A percentile compares a stretch with the other conserved stretches of the same genome.
phyloP scores from a whole-genome alignment of 2,888 invertebrate genomes.

The Nematopogon swammerdamellus region DNA sequence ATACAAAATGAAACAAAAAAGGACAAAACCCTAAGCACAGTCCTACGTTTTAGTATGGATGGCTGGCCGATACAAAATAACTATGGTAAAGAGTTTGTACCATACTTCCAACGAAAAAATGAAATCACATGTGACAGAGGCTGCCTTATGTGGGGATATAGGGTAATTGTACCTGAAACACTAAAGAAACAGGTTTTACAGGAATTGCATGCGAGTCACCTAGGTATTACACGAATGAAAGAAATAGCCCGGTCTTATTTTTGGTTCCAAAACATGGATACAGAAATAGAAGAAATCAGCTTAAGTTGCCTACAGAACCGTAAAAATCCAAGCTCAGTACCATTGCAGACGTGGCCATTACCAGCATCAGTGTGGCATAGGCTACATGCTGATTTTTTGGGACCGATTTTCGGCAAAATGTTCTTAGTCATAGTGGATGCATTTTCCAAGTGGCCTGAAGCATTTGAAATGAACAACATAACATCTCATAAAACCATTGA shows the following conservation, averaged over 20 bases:
- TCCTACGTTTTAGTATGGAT: not conserved
- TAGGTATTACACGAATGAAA: not conserved
- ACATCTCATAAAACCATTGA: conserved; percentile 1
- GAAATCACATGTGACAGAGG: conserved; percentile 1
- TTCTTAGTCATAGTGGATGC: conserved; percentile 8
- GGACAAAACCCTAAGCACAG: not conserved
- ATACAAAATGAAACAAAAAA: not conserved
- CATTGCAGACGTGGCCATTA: not conserved
- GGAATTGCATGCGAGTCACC: conserved; percentile 1
- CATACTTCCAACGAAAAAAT: conserved; percentile 1
- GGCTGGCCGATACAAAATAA: not conserved
- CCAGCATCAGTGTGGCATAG: conserved; percentile 3
- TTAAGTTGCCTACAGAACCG: not conserved
- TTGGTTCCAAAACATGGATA: conserved; percentile 1
- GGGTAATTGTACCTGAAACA: not conserved
- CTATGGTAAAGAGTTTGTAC: not conserved
- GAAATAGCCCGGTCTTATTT: conserved; percentile 2
- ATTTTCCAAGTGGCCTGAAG: conserved; percentile 8
- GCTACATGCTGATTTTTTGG: conserved; percentile 10
- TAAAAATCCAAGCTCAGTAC: not conserved
- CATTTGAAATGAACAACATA: conserved; percentile 4
- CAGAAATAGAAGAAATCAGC: not conserved
- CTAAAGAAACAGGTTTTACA: not conserved
- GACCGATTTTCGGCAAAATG: conserved; percentile 6
- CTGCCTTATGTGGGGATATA: conserved; percentile 1